These are phyloP conservation scores for Pristionchus mayeri DNA, from an alignment of 2,888 invertebrate species.

Conservation along the genomic window DNA sequence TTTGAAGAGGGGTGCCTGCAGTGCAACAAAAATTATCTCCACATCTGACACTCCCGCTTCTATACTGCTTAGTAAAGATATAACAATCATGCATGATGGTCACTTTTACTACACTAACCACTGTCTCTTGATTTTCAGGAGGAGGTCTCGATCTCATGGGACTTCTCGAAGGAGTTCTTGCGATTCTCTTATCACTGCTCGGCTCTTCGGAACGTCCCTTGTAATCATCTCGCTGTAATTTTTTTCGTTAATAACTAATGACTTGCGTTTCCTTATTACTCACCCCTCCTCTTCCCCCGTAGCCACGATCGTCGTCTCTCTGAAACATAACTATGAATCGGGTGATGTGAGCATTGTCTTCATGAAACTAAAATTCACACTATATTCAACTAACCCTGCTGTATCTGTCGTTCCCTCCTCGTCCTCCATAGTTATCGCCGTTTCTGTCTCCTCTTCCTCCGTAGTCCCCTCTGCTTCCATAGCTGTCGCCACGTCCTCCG, in stretches of 20 bases:
- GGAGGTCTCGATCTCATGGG: neutral
- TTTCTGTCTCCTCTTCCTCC: too few species aligned
- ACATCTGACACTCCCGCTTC: neutral
- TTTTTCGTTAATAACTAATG: too few species aligned
- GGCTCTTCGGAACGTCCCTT: neutral
- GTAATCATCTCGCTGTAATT: neutral
- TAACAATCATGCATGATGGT: too few species aligned
- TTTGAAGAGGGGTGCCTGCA: neutral
- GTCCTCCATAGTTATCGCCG: too few species aligned
- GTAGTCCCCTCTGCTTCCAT: too few species aligned
- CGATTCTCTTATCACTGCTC: neutral
- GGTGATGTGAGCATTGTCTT: too few species aligned
- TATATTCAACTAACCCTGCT: too few species aligned
- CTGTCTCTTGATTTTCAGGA: neutral
- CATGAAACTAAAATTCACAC: too few species aligned
- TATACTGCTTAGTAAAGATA: too few species aligned
- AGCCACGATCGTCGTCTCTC: conserved; percentile 5
- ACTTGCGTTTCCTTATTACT: neutral
- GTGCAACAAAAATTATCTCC: neutral
- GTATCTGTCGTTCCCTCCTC: too few species aligned
- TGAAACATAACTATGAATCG: neutral
- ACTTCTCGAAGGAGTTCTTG: conserved; percentile 11
- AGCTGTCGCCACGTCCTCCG: neutral
- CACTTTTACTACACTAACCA: neutral
- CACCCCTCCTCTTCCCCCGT: neutral